These are phyloP conservation scores for Hirtodrosophila alboralis DNA, from an alignment of 2,888 invertebrate species.

Conservation along the genomic window DNA sequence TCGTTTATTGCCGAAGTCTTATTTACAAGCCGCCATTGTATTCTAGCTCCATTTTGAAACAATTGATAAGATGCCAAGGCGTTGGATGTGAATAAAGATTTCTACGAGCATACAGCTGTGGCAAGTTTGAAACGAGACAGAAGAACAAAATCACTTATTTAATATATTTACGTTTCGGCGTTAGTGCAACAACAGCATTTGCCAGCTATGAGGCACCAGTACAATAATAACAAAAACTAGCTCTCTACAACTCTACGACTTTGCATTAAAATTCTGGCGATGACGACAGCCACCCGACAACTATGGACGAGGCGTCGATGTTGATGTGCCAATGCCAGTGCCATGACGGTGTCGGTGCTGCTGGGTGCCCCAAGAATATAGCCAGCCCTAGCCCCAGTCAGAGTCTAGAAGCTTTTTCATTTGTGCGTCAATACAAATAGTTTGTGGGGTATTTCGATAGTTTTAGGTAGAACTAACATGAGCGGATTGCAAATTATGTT, in stretches of 20 bases:
- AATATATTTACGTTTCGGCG: slow-evolving; percentile 39
- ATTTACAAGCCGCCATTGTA: slow-evolving; percentile 26
- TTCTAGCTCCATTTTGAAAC: slow-evolving; percentile 32
- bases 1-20: slow-evolving; percentile 32
- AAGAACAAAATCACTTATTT: slow-evolving; percentile 50
- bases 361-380: slow-evolving; percentile 43
- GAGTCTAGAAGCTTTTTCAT: slow-evolving; percentile 49
- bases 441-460: slow-evolving; percentile 26
- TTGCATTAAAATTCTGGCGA: slow-evolving; percentile 69
- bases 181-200: slow-evolving; percentile 33
- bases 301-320: slow-evolving; percentile 16
- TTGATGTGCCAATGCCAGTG: slow-evolving; percentile 17
- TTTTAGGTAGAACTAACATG: neutral
- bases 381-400: slow-evolving; percentile 26
- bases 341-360: slow-evolving; percentile 16
- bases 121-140: slow-evolving; percentile 35
- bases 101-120: slow-evolving; percentile 8
- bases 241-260: slow-evolving; percentile 37
- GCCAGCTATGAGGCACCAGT: slow-evolving; percentile 16
- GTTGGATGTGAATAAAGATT: slow-evolving; percentile 4
- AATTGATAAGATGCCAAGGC: slow-evolving; percentile 12
- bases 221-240: slow-evolving; percentile 19
- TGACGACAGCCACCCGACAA: slow-evolving; percentile 64
- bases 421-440: slow-evolving; percentile 35
- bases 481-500: too few species aligned